A percentile compares a stretch with the other conserved stretches of the same genome.
These are phyloP conservation scores for Psilopogon haemacephalus DNA, from an alignment of 2,113 vertebrate genomes.

Conservation along the genomic window DNA sequence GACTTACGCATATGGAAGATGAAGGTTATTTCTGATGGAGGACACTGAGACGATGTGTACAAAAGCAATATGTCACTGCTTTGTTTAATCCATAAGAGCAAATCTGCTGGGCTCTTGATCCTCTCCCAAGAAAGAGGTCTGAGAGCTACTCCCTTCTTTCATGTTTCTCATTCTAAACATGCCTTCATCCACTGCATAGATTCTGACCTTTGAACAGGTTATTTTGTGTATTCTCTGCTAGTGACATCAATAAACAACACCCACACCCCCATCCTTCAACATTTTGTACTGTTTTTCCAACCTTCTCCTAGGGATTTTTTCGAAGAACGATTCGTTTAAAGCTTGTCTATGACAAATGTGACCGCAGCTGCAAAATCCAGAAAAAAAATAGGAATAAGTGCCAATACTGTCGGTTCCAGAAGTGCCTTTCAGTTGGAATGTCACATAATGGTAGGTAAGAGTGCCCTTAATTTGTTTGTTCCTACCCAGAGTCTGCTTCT, in stretches of 20 bases:
- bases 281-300: neutral
- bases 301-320: conserved; percentile 86
- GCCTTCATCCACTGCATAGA: neutral
- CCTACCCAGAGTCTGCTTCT: neutral
- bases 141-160: neutral
- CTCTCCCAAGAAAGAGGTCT: neutral
- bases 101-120: neutral
- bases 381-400: conserved; percentile 99
- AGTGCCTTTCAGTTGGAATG: conserved; percentile 98
- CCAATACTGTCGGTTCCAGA: conserved; percentile 97
- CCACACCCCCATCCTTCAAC: neutral
- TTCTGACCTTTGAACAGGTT: neutral
- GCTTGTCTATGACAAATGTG: conserved; percentile 90
- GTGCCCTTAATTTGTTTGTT: conserved; percentile 1
- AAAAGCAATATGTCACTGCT: neutral
- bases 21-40: neutral
- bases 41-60: neutral
- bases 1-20: neutral
- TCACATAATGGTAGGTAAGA: conserved; percentile 95
- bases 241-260: neutral
- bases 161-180: neutral
- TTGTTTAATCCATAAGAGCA: neutral
- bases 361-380: conserved; percentile 94
- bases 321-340: conserved; percentile 93
- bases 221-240: neutral